A percentile compares a stretch with the other conserved stretches of the same genome.
These are phyloP conservation scores for Pseudococcus longispinus DNA, from an alignment of 2,888 invertebrate genomes.

Conservation along the genomic window DNA sequence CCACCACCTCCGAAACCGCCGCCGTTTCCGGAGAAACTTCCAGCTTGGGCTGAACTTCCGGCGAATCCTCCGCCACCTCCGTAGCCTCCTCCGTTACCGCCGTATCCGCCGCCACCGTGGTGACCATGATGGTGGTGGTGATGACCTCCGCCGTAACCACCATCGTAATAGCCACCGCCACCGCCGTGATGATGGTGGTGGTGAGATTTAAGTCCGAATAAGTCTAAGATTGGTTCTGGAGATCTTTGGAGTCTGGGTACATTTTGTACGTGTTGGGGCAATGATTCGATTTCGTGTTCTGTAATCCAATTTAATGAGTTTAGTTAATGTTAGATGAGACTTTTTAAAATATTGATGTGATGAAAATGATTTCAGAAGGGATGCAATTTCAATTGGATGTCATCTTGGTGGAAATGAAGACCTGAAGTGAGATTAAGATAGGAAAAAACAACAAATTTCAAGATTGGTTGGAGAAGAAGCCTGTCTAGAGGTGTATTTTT, in stretches of 20 bases:
- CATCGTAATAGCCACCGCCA: neutral
- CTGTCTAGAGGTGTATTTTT: no score
- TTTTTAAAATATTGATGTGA: neutral
- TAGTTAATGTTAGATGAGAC: no score
- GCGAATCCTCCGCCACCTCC: neutral
- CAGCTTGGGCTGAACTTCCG: constrained; percentile 34
- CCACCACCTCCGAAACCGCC: neutral
- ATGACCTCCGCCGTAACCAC: neutral
- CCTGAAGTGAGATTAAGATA: no score
- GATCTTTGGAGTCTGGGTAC: constrained; percentile 37
- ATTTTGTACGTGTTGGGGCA: neutral
- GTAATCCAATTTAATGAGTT: neutral
- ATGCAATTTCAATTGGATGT: no score
- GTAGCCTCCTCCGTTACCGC: neutral
- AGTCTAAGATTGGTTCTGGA: neutral
- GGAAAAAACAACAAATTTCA: no score
- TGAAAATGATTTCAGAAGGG: neutral
- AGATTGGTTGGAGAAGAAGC: no score
- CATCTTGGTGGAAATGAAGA: no score
- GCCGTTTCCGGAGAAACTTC: constrained; percentile 9
- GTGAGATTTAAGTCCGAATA: constrained; percentile 37
- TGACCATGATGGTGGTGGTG: neutral
- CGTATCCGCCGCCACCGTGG: constrained; percentile 10
- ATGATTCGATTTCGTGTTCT: neutral
- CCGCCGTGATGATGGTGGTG: constrained; percentile 29